Evolutionary conservation across 2,888 invertebrate species (phyloP), one percentile per base, ranked within the genome.

Genomic region (Callimorpha dominula): DNA sequence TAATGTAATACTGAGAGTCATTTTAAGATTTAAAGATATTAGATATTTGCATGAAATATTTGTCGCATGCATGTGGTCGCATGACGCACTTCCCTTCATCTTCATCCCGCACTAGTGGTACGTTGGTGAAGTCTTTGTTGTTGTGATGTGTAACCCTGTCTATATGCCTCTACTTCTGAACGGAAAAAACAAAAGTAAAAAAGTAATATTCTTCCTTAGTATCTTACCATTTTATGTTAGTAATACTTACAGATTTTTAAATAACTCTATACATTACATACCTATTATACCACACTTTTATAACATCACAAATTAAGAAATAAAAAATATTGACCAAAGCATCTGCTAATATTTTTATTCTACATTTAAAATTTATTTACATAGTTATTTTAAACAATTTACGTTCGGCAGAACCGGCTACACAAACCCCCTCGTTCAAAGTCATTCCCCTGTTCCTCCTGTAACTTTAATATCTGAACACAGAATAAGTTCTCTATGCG

Each of bases 401-500:
- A 7, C 69, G 77, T 79, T 79, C 77, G 77, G 76, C 65, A 82
- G 74, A 81, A 81, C 68, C 46, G 62, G 81, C 62, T 9, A n/a
- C 62, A 71, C 69, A 50, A 68, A 73, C 60, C 76, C 68, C 49
- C 52, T n/a, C 62, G 54, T 71, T n/a, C 64, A 46, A 49, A 46
- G 54, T 72, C n/a, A 17, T 66, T 65, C 74, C 73, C 66, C 68
- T 74, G 68, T 71, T 64, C 68, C 69, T 54, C 74, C 76, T 73
- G 50, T 79, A 83, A 81, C 73, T 49, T 9, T 40, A n/a, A 63
- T 72, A 46, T 84, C 68, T 84, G 76, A 83, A 73, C 75, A 69
- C 96, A 98, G 98, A 97, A 96, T 85, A 98, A 98, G 91, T 98
- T 98, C 93, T 97, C 97, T 81, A 97, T 98, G 87, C 96, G 98